Base-by-base conservation (phyloP, 1,140 invertebrate species). In the Saccostrea cuccullata region DNA sequence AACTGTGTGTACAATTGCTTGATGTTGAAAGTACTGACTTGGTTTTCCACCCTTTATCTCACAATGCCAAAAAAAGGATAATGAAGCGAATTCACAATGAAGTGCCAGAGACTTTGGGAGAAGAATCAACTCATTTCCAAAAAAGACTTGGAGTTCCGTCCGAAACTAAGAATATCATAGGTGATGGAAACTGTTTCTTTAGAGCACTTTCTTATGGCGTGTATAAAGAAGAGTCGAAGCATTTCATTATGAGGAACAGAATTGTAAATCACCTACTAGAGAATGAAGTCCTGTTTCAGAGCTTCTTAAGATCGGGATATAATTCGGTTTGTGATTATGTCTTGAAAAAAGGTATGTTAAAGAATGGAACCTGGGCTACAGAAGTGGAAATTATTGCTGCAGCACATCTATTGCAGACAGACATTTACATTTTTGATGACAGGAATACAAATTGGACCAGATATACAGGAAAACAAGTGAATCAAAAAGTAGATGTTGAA, bases 101-200 rank as follows among this genome's bases (percentile, higher is more conserved):
- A 15, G 60, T 64, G 15, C 1, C 11, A 9, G 26, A 82, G 6
- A 30, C 23, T 17, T 23, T 30, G 36, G 23, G 15, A 12, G 9
- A 40, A n/a, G 73, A 82, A 36, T 36, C 26, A 5, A 17, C 15
- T 26, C 4, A 8, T 40, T 15, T 36, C 11, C n/a, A 30, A 82
- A 82, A 23, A 73, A 55, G 6, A 13, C 64, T 86, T 9, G 64
- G 60, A n/a, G 64, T 23, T 40, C 85, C 64, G 2, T 36, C 40
- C 47, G 30, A 86, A 64, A 86, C 36, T 15, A 86, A 55, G 55
- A 70, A 1, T 86, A 86, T 73, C 47, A 8, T 47, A 40, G 85
- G 85, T 6, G 85, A 86, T 70, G 85, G 85, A 47, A 86, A 86
- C 20, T 86, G 85, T 73, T 86, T 86, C n/a, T 86, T 86, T 55